These are phyloP conservation scores for Agrotis ipsilon DNA, from an alignment of 2,888 invertebrate genomes.

Conservation along the genomic window DNA sequence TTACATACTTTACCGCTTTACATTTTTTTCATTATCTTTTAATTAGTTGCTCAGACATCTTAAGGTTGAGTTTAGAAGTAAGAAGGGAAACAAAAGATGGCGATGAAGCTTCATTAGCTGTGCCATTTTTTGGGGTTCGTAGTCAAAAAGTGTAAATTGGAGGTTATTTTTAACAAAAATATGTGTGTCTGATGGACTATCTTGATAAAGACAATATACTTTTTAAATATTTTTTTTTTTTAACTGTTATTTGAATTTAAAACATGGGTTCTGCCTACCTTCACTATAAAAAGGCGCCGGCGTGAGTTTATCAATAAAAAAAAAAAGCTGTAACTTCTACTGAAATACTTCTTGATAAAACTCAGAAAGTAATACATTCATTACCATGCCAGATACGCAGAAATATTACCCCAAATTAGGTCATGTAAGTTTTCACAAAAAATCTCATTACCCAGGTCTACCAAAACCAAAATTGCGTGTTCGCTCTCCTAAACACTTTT, in stretches of 20 bases:
- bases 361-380: not conserved
- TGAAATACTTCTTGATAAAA: not conserved
- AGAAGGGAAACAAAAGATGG: conserved; percentile 48
- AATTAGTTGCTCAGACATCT: conserved; percentile 79
- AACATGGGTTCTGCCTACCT: too few species aligned
- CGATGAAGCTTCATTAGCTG: conserved; percentile 68
- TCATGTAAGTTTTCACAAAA: not conserved
- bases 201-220: not conserved
- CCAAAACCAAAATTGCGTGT: not conserved
- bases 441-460: not conserved
- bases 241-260: too few species aligned
- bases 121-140: conserved; percentile 28
- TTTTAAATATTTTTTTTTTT: not conserved
- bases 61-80: conserved; percentile 67
- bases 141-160: not conserved
- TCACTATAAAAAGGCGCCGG: too few species aligned
- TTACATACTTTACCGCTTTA: conserved; percentile 81
- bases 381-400: not conserved
- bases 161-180: not conserved
- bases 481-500: not conserved
- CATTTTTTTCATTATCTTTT: conserved; percentile 84
- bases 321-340: too few species aligned
- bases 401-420: not conserved
- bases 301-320: too few species aligned
- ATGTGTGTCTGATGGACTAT: not conserved